Evolutionary conservation across 2,113 vertebrate species (phyloP), one percentile per base, ranked within the genome.

Genomic region (Pachycephala philippinensis): DNA sequence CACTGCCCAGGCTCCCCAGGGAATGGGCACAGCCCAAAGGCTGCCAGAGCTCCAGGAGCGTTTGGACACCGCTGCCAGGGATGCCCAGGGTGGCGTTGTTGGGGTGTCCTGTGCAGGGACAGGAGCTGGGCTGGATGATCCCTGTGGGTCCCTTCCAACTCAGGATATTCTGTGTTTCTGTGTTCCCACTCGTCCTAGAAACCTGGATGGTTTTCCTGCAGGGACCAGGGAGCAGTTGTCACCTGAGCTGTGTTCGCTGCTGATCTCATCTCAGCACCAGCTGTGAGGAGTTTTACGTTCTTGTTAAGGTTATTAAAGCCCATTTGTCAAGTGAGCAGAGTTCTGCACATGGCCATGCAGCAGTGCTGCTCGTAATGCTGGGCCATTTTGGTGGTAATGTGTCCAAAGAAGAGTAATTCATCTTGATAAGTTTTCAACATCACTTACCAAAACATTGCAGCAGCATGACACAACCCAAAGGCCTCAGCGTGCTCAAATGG

Each of bases 41-140:
- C 31, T 72, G 50, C 24, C n/a, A 37, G 27, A 81, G 59, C n/a
- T 60, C 44, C 40, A 26, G 60, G 53, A 20, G 4, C 0, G 0
- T 31, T 86, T 37, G 27, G 39, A 5, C 33, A 69, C 3, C 2
- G 0, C 15, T 74, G 0, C 30, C 60, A 39, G 16, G 35, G 16
- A 2, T 49, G 39, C 53, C 0, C 45, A 59, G 70, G 15, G 2
- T 39, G 61, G 24, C 28, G 5, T 13, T 53, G 6, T 21, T 60
- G 24, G 9, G 39, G 39, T 1, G 13, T 24, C 39, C 45, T 53
- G 23, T 10, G 33, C 45, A 45, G 39, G 13, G 15, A 0, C 44
- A 40, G 24, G 15, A 0, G 19, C 0, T 45, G 39, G 10, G 26
- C 5, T 50, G 6, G 5, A 1, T 37, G 40, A 22, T 40, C 31